Percentiles rank a stretch among this genome's conserved stretches.
These are phyloP conservation scores for Smutsia temminckii DNA, from an alignment of 2,797 vertebrate genomes.

Conservation along the genomic window DNA sequence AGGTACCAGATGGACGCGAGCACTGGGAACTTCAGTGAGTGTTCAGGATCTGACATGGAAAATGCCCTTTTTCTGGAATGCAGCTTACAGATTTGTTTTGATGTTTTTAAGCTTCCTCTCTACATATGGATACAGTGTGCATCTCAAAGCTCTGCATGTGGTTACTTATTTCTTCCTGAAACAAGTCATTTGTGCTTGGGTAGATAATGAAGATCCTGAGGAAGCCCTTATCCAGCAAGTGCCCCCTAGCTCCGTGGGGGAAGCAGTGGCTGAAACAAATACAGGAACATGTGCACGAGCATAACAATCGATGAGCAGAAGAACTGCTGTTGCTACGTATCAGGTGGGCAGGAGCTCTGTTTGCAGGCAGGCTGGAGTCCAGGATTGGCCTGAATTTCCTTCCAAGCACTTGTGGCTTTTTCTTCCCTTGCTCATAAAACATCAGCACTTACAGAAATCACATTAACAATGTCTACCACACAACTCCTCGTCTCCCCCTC, in stretches of 20 bases:
- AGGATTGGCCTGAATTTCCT: neutral
- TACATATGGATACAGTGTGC: neutral
- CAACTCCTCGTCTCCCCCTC: neutral
- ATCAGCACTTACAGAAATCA: neutral
- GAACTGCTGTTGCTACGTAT: neutral
- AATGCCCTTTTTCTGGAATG: neutral
- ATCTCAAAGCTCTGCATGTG: neutral
- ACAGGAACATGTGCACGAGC: neutral
- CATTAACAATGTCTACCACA: neutral
- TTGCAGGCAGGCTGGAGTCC: no score
- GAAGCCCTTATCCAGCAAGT: neutral
- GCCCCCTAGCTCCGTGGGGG: neutral
- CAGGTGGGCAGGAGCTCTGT: neutral
- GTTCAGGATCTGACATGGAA: neutral
- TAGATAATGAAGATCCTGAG: neutral
- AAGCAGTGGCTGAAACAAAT: constrained; percentile 37
- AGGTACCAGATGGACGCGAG: neutral
- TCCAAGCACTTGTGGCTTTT: neutral
- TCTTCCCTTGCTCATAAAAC: neutral
- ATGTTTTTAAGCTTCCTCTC: neutral
- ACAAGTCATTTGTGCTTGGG: neutral
- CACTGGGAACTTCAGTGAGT: neutral
- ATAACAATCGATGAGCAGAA: neutral
- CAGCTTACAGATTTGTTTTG: neutral
- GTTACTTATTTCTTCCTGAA: constrained; percentile 22